Base-by-base conservation (phyloP, 2,888 invertebrate genomes). In the Pimpla rufipes region DNA sequence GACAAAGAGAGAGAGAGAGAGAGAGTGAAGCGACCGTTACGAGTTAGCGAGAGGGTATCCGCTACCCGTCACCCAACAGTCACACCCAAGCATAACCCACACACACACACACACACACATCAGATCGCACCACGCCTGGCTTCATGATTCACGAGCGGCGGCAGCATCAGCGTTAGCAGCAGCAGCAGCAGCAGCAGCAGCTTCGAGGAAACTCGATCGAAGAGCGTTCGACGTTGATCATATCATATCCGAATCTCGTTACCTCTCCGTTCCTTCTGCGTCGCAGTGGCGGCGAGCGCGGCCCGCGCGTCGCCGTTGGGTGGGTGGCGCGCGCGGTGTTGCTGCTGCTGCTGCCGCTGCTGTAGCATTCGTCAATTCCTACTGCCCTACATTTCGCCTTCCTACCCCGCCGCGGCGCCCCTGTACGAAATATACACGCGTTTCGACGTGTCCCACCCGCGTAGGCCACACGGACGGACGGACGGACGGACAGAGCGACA, bases 321-420 rank as follows among this genome's bases (percentile, higher is more conserved):
- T 62, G 76, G 70, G 76, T 47, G 73, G 67, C 42, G 70, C n/a
- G 29, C 29, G 52, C 45, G 67, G 45, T 62, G 76, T 67, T 62
- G 79, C 76, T 40, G n/a, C n/a, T n/a, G n/a, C n/a, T n/a, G n/a
- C n/a, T n/a, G n/a, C n/a, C n/a, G n/a, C n/a, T n/a, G n/a, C n/a
- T 18, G 11, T 45, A 68, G 40, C 10, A 71, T 70, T 57, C 75
- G 71, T 73, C 79, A 79, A 79, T 83, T 73, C 80, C 83, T 55
- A 83, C 83, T 83, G 83, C 73, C 83, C 83, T 83, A 83, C 83
- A 83, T 83, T 83, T 68, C 52, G 45, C 55, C n/a, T 52, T 42
- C 59, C 71, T 57, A 50, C 45, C 77, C 55, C 67, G 6, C n/a
- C 59, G 21, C 29, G 13, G 29, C 16, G 18, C 76, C 55, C 66